Evolutionary conservation across 2,888 invertebrate genomes (phyloP).

Genomic region (Tuta absoluta): DNA sequence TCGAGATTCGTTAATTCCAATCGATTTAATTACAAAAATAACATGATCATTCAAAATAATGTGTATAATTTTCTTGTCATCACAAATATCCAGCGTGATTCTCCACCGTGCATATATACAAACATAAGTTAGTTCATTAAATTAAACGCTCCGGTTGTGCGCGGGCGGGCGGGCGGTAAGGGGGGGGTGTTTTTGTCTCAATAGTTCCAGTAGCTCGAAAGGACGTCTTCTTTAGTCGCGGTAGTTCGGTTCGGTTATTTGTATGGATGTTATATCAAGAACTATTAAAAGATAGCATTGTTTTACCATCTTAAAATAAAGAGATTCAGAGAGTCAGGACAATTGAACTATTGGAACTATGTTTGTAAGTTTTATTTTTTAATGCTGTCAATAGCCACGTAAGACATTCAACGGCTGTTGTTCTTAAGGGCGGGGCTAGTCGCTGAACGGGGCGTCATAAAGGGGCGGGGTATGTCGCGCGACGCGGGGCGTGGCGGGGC

Average conservation of each 20-base stretch:
- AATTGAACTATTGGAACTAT: too few relatives aligned
- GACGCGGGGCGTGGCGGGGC: background rate
- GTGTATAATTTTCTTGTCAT: conserved; percentile 62
- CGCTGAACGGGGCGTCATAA: background rate
- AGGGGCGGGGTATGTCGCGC: background rate
- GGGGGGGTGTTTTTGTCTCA: too few relatives aligned
- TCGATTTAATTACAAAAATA: conserved; percentile 73
- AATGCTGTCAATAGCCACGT: too few relatives aligned
- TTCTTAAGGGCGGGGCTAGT: background rate
- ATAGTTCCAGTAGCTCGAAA: too few relatives aligned
- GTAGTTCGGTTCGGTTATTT: too few relatives aligned
- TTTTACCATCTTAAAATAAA: too few relatives aligned
- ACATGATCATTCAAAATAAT: conserved; percentile 64
- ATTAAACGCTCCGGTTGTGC: conserved; percentile 46
- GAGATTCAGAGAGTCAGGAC: too few relatives aligned
- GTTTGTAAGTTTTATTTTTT: too few relatives aligned
- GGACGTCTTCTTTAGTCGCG: too few relatives aligned
- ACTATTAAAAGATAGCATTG: too few relatives aligned
- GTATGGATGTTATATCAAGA: too few relatives aligned
- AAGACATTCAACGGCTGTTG: too few relatives aligned
- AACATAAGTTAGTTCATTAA: conserved; percentile 59
- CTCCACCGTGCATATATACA: conserved; percentile 77
- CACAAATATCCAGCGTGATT: conserved; percentile 69
- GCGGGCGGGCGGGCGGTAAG: conserved; percentile 13
- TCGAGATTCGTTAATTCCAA: conserved; percentile 53